Evolutionary conservation across 1,140 invertebrate species (phyloP).

Genomic region (Conus betulinus): DNA sequence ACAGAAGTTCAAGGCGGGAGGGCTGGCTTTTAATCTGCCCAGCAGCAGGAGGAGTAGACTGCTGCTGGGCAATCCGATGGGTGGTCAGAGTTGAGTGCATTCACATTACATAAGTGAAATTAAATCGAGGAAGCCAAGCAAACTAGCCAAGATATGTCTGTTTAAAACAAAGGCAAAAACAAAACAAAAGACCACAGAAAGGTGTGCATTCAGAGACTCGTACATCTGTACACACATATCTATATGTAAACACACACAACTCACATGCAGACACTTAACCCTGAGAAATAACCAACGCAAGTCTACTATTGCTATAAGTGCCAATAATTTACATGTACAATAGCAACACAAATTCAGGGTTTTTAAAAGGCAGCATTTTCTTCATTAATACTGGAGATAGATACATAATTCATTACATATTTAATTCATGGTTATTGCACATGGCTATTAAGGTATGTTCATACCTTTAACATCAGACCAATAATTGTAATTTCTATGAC

Average conservation of each 20-base stretch:
- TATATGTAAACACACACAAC: neutral
- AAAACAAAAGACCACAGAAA: neutral
- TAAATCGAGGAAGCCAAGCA: too few species aligned
- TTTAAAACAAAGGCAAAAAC: neutral
- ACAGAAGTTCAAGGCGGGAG: too few species aligned
- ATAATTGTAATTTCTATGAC: neutral
- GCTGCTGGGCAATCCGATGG: too few species aligned
- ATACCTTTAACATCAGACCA: neutral
- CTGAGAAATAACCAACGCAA: neutral
- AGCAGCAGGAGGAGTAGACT: too few species aligned
- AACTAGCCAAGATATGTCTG: too few species aligned
- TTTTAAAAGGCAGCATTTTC: neutral
- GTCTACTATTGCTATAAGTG: neutral
- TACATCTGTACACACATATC: neutral
- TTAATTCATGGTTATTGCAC: neutral
- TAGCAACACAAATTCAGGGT: neutral
- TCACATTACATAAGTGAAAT: too few species aligned
- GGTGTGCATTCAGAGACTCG: neutral
- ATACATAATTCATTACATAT: neutral
- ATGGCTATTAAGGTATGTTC: neutral
- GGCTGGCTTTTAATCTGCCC: too few species aligned
- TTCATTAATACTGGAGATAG: neutral
- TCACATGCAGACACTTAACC: neutral
- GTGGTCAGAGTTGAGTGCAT: too few species aligned
- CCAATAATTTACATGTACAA: neutral